phyloP scores from a whole-genome alignment of 2,113 vertebrate species.

The Callocephalon fimbriatum region DNA sequence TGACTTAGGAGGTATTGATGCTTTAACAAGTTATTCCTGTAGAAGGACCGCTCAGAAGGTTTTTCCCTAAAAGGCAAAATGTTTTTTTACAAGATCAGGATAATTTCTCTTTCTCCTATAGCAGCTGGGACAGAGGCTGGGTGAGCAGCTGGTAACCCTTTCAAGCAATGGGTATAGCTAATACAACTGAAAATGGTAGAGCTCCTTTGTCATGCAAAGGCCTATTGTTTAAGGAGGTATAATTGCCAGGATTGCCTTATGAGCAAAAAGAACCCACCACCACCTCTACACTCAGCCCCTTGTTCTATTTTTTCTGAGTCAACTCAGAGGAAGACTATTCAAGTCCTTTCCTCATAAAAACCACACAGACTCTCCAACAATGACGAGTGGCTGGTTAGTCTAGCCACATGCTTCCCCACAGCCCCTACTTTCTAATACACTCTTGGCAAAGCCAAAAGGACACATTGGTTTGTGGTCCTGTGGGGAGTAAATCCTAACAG shows the following conservation, averaged over 20 bases:
- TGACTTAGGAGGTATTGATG: background rate
- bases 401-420: slow-evolving; percentile 73
- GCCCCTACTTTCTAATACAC: slow-evolving; percentile 13
- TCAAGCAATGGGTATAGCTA: background rate
- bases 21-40: background rate
- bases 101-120: background rate
- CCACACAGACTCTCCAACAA: slow-evolving; percentile 60
- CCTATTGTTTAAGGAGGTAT: background rate
- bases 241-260: background rate
- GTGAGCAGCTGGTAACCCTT: background rate
- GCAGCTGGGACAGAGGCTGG: background rate
- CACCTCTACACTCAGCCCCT: background rate
- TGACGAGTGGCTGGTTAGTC: slow-evolving; percentile 63
- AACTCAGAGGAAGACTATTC: background rate
- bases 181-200: background rate
- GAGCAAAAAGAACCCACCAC: background rate
- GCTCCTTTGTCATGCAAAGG: background rate
- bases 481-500: background rate
- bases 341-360: slow-evolving; percentile 44
- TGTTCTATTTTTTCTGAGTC: background rate
- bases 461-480: slow-evolving; percentile 19
- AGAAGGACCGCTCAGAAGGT: background rate
- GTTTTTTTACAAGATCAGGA: background rate
- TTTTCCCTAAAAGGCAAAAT: background rate
- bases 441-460: slow-evolving; percentile 62